A percentile compares a stretch with the other conserved stretches of the same genome.
Evolutionary conservation across 2,888 invertebrate species (phyloP).

Genomic region (Zaprionus obscuricornis): DNA sequence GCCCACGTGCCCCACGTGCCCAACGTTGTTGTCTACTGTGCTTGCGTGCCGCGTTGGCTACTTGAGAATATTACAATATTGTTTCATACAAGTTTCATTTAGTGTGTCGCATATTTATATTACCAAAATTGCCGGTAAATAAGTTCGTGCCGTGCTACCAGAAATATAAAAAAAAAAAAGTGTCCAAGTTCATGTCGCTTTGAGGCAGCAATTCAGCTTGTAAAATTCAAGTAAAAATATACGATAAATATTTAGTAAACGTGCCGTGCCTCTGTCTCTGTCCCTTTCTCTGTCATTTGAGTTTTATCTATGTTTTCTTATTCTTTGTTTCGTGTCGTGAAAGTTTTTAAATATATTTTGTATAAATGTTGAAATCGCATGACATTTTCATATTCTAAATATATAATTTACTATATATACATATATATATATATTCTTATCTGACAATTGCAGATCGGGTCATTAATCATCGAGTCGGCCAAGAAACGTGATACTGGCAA

Average conservation of each 20-base stretch:
- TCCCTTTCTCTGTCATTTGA: slow-evolving; percentile 5
- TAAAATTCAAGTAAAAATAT: no score
- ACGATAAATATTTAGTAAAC: slow-evolving; percentile 40
- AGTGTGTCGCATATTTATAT: slow-evolving; percentile 41
- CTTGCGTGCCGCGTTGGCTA: slow-evolving; percentile 8
- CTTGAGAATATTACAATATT: slow-evolving; percentile 57
- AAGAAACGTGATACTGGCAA: slow-evolving; percentile 86
- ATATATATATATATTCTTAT: slow-evolving; percentile 13
- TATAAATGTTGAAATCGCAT: no score
- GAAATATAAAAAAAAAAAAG: not conserved
- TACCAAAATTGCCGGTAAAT: slow-evolving; percentile 17
- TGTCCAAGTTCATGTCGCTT: no score
- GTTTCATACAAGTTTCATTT: slow-evolving; percentile 51
- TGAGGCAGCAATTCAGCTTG: no score
- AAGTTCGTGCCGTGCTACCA: slow-evolving; percentile 16
- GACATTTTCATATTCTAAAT: not conserved
- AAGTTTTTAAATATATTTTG: no score
- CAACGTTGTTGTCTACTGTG: slow-evolving; percentile 2
- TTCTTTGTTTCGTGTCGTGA: not conserved
- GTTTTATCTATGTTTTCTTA: slow-evolving; percentile 13
- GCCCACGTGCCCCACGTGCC: slow-evolving; percentile 9
- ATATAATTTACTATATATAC: slow-evolving; percentile 4
- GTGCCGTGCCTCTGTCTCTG: no score
- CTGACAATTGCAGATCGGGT: slow-evolving; percentile 80
- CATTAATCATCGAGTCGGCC: slow-evolving; percentile 84